Evolutionary conservation across 1,140 invertebrate genomes (phyloP).

Genomic region (Cydia pomonella): DNA sequence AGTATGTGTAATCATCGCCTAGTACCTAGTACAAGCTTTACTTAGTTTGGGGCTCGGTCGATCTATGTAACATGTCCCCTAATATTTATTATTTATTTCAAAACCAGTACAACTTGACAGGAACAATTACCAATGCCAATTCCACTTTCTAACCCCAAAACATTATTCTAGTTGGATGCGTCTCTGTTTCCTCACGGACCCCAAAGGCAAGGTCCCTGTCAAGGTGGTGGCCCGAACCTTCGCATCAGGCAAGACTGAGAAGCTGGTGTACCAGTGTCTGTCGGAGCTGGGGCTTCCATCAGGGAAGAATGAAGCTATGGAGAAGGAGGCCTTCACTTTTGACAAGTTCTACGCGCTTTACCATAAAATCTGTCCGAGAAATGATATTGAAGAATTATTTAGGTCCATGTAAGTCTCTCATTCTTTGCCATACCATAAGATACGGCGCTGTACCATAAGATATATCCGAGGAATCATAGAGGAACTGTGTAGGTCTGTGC

Average conservation of each 20-base stretch:
- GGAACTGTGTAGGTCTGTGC: slow-evolving; percentile 98
- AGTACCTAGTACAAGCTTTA: too few species aligned
- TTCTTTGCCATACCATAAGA: too few species aligned
- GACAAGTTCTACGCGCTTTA: slow-evolving; percentile 99
- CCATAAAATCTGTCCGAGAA: slow-evolving; percentile 99
- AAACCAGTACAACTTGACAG: too few species aligned
- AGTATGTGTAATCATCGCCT: too few species aligned
- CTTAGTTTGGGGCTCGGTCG: too few species aligned
- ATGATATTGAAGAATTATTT: slow-evolving; percentile 99
- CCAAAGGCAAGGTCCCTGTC: slow-evolving; percentile 97
- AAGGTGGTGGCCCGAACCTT: slow-evolving; percentile 98
- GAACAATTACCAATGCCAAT: not conserved
- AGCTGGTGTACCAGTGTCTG: slow-evolving; percentile 97
- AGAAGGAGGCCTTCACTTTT: slow-evolving; percentile 97
- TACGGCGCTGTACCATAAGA: slow-evolving; percentile 96
- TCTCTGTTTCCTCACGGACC: slow-evolving; percentile 94
- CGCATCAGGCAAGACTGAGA: slow-evolving; percentile 98
- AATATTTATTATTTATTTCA: too few species aligned
- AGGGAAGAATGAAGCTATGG: slow-evolving; percentile 98
- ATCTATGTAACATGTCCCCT: too few species aligned
- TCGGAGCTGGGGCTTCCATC: slow-evolving; percentile 96
- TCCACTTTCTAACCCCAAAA: not conserved
- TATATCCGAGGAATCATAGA: slow-evolving; percentile 99
- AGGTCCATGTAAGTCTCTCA: slow-evolving; percentile 89
- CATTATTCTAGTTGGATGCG: slow-evolving; percentile 95